phyloP scores from a whole-genome alignment of 2,113 vertebrate species.

The Hippocampus zosterae region DNA sequence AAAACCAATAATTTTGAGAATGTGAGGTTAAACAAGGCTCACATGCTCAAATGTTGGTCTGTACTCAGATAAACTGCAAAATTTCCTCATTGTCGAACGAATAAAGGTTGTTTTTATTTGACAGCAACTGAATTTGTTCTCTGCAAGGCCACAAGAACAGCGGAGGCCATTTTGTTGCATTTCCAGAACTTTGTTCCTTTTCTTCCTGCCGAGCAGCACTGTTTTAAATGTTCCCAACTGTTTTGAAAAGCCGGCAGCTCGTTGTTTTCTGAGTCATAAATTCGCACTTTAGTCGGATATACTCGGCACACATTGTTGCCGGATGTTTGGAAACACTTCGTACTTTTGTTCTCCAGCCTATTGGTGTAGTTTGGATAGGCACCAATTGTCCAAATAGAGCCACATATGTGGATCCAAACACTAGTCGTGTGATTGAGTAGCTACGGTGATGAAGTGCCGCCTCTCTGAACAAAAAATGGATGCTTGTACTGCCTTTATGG shows the following conservation, averaged over 20 bases:
- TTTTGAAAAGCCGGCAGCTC: conserved; percentile 36
- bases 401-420: background rate
- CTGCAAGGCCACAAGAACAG: background rate
- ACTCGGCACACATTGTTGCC: background rate
- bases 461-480: no score
- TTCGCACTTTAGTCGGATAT: conserved; percentile 21
- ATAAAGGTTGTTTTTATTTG: no score
- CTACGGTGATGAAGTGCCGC: no score
- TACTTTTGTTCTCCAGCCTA: background rate
- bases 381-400: background rate
- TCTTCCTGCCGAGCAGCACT: conserved; percentile 10
- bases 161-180: background rate
- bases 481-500: no score
- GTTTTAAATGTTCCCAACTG: conserved; percentile 14
- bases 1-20: no score
- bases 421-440: no score
- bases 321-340: background rate
- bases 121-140: background rate
- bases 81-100: no score
- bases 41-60: no score
- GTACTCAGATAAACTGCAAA: no score
- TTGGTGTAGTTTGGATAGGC: background rate
- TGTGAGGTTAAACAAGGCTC: no score
- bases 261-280: conserved; percentile 41
- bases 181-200: conserved; percentile 1